Base-by-base conservation (phyloP, 1,140 invertebrate genomes). In the Drosophila tani region DNA sequence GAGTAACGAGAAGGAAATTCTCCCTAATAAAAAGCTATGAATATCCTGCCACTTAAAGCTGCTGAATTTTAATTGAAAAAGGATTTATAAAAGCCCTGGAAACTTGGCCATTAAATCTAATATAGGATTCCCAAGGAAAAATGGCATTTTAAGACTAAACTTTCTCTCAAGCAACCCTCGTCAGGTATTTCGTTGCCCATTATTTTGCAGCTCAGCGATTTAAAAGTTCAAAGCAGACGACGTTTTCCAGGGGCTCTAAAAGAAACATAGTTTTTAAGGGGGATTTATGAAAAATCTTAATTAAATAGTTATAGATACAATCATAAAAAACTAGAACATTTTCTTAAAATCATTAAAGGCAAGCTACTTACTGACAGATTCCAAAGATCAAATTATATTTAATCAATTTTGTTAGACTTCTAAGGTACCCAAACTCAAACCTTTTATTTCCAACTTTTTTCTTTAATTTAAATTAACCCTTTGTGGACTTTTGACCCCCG, bases 141-240 rank as follows among this genome's bases (percentile, higher is more conserved):
- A 32, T 32, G 7, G 29, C 27, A 19, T 19, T 46, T 21, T 11
- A 0, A 19, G 14, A 11, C 17, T 0, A 11, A 9, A 29, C 29
- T 32, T 63, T 50, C 4, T 27, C 14, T 70, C 15, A 27, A 43
- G 9, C 69, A 62, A 51, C 82, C 82, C 79, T 86, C 82, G 82
- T 27, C 53, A 84, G 78, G 67, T 81, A 81, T 68, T 57, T 57
- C n/a, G 59, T 19, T 17, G 32, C 47, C 49, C 82, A 85, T 86
- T 86, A 82, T 75, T 75, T 82, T 76, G 60, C 76, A 81, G 49
- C 47, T 64, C 83, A 87, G 55, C 67, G 75, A 75, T 63, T 83
- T 75, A 69, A 81, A 77, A 84, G 70, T 68, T 68, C 40, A 84
- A 65, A 35, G 76, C 55, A 66, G 62, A 66, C 57, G 9, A 19